Conservation (phyloP, 1,140 invertebrate genomes). For the Diprion similis region DNA sequence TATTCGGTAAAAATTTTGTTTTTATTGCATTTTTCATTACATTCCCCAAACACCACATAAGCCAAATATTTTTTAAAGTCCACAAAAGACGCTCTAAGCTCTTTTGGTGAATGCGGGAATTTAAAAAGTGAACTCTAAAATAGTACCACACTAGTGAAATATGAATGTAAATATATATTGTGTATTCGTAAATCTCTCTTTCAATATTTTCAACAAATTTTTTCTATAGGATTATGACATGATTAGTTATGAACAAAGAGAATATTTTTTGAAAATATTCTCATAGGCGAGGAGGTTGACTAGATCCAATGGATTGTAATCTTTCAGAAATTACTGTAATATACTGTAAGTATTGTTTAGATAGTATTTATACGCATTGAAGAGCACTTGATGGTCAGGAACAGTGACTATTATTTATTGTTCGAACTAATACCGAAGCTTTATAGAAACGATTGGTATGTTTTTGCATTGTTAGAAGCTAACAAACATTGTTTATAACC, state of each 20-base stretch:
- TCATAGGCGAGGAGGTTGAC: background rate
- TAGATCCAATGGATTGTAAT: background rate
- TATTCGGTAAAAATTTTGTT: too few species aligned
- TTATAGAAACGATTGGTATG: background rate
- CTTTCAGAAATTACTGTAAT: background rate
- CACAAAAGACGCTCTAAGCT: too few species aligned
- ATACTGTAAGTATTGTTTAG: background rate
- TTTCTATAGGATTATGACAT: background rate
- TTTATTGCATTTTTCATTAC: too few species aligned
- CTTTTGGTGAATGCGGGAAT: too few species aligned
- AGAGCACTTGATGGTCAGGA: conserved; percentile 4
- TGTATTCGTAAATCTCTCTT: too few species aligned
- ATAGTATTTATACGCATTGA: background rate
- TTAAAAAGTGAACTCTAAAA: too few species aligned
- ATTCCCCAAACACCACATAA: too few species aligned
- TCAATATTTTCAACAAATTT: too few species aligned
- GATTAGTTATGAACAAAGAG: background rate
- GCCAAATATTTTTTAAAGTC: too few species aligned
- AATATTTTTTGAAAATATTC: conserved; percentile 6
- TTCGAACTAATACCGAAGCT: background rate
- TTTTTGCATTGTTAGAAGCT: background rate
- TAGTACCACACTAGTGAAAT: too few species aligned
- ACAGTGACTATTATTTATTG: background rate
- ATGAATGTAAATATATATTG: too few species aligned
- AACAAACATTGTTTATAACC: too few species aligned